phyloP scores from a whole-genome alignment of 1,140 invertebrate species.

The Dinothrombium tinctorium region DNA sequence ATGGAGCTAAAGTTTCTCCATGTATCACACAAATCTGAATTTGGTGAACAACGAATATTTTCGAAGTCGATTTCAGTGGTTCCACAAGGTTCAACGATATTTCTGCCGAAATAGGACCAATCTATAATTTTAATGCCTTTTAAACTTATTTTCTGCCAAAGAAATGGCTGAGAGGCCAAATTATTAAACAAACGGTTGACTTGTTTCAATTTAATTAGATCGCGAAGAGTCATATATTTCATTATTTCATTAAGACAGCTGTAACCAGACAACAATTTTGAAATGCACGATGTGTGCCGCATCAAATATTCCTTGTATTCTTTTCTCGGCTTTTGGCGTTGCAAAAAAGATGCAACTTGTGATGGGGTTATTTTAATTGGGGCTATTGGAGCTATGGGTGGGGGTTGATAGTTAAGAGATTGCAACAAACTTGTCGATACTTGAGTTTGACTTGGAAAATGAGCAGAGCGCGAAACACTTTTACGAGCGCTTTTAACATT shows the following conservation, averaged over 20 bases:
- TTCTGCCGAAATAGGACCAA: constrained; percentile 2
- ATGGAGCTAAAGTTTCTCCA: constrained; percentile 3
- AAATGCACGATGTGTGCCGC: too few relatives aligned
- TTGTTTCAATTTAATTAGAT: constrained; percentile 4
- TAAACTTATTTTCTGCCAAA: constrained; percentile 5
- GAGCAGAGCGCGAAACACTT: too few relatives aligned
- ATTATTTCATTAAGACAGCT: neutral
- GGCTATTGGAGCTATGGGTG: constrained; percentile 1
- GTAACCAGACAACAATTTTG: neutral
- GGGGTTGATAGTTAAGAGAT: neutral
- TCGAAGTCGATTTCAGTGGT: constrained; percentile 5
- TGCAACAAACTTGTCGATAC: neutral
- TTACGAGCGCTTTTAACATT: too few relatives aligned
- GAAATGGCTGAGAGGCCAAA: neutral
- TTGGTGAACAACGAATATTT: neutral
- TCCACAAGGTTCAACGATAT: neutral
- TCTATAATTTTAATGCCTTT: constrained; percentile 5
- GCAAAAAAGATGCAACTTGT: neutral
- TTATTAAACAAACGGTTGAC: constrained; percentile 3
- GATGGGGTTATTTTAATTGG: neutral
- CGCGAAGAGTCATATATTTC: constrained; percentile 3
- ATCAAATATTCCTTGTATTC: too few relatives aligned
- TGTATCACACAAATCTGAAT: neutral
- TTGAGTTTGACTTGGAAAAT: neutral
- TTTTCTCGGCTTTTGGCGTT: neutral